Evolutionary conservation across 2,888 invertebrate species (phyloP), one percentile per base, ranked within the genome.

Genomic region (Acanthopleura granulata): DNA sequence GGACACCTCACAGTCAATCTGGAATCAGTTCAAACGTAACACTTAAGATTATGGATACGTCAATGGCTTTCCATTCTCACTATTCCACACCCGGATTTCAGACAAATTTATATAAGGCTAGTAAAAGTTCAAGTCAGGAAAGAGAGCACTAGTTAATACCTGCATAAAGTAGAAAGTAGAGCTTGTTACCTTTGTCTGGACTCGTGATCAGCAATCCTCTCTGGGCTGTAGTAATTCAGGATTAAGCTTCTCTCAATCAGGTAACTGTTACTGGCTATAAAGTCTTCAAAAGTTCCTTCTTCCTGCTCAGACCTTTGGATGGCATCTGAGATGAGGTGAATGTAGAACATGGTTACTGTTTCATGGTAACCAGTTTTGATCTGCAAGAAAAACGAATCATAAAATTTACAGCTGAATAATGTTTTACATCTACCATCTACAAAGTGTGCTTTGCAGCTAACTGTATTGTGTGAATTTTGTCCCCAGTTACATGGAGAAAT

Each of bases 311-410:
- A 69, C 25, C 29, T 29, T 51, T 80, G 74, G 9, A 89, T 78
- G 40, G 88, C 89, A 74, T 84, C 83, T 9, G 83, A 80, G 3
- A 90, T 84, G 73, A 87, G 77, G 75, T 87, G 83, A 71, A 87
- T 87, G 80, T 86, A 90, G 77, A 89, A 89, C 82, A 82, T 84
- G 1, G 89, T 89, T 74, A 90, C 86, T 11, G 89, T 90, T 76
- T 89, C 89, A 77, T 88, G 85, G 79, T 88, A 89, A 9, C 87
- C 87, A n/a, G 83, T 82, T 71, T 84, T 83, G 11, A 87, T 82
- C 86, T 87, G 80, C 74, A 1, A 12, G 22, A 6, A 22, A 12
- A 57, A 57, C 3, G 9, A 12, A 57, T 6, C 3, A 6, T n/a
- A 57, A 1, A 57, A 57, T 57, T 6, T 57, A n/a, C 57, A 57